Conservation (phyloP, 2,797 vertebrate genomes). For the Sciaenops ocellatus region DNA sequence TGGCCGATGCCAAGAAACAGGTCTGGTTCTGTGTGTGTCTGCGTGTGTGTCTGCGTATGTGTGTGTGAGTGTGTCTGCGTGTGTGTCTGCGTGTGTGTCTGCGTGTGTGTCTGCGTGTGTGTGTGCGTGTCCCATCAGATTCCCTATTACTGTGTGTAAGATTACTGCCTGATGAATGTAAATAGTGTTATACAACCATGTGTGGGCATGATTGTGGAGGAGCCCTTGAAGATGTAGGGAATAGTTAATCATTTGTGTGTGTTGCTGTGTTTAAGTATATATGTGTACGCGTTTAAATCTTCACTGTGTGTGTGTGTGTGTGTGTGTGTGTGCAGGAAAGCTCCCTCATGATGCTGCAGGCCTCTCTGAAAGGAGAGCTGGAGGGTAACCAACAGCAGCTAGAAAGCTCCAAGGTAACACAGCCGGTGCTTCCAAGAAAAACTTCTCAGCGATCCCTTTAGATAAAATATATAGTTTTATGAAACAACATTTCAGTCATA, state of each 20-base stretch:
- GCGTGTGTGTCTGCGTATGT: background rate
- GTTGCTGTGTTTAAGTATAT: conserved; percentile 1
- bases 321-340: conserved; percentile 86
- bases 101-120: conserved; percentile 5
- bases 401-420: conserved; percentile 92
- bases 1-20: conserved; percentile 93
- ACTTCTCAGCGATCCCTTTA: background rate
- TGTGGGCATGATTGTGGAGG: conserved; percentile 20
- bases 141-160: conserved; percentile 34
- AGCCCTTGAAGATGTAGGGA: conserved; percentile 51
- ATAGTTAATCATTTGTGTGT: conserved; percentile 50
- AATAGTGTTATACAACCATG: conserved; percentile 55
- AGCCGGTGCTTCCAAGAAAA: background rate
- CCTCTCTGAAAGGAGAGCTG: conserved; percentile 92
- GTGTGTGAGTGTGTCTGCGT: conserved; percentile 3
- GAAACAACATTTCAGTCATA: background rate
- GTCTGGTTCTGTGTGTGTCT: conserved; percentile 82
- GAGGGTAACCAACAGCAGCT: conserved; percentile 95
- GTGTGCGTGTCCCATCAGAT: conserved; percentile 11
- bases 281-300: conserved; percentile 39
- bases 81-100: background rate
- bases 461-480: background rate
- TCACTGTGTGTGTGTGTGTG: background rate
- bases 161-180: conserved; percentile 57
- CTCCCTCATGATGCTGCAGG: conserved; percentile 88